Conservation (phyloP, 1,140 invertebrate species). For the Aethina tumida region DNA sequence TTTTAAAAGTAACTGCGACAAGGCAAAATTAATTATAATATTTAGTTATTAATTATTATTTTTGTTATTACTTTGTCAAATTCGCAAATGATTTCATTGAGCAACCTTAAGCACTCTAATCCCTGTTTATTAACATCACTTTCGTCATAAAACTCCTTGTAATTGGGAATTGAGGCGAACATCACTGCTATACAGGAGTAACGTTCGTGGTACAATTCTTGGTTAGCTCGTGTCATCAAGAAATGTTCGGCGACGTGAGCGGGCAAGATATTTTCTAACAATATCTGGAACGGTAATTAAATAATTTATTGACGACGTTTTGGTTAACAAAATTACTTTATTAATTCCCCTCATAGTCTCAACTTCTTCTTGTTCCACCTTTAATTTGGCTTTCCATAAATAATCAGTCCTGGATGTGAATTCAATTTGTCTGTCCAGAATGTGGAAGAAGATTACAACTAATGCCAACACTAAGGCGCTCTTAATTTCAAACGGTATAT, state of each 20-base stretch:
- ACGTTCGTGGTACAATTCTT: conserved; percentile 89
- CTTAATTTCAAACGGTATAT: conserved; percentile 55
- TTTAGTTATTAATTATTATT: too few species aligned
- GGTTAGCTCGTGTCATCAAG: conserved; percentile 53
- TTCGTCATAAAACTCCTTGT: conserved; percentile 97
- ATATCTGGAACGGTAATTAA: conserved; percentile 42
- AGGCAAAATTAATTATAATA: too few species aligned
- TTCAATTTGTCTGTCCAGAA: conserved; percentile 77
- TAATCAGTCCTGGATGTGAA: conserved; percentile 81
- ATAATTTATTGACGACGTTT: neutral
- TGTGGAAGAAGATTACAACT: conserved; percentile 51
- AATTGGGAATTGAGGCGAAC: conserved; percentile 98
- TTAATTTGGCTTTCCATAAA: conserved; percentile 84
- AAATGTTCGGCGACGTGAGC: conserved; percentile 94
- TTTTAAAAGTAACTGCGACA: conserved; percentile 70
- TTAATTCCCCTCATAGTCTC: conserved; percentile 93
- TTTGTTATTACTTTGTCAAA: conserved; percentile 81
- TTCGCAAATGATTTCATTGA: conserved; percentile 98
- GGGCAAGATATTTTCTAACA: conserved; percentile 94
- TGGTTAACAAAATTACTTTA: conserved; percentile 45
- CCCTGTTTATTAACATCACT: conserved; percentile 96
- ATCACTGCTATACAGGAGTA: conserved; percentile 93
- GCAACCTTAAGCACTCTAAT: conserved; percentile 82
- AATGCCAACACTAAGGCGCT: conserved; percentile 54
- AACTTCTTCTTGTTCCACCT: conserved; percentile 87